Percentiles rank a stretch among this genome's conserved stretches.
phyloP scores from a whole-genome alignment of 2,888 invertebrate genomes.

The Chloroclysta siterata region DNA sequence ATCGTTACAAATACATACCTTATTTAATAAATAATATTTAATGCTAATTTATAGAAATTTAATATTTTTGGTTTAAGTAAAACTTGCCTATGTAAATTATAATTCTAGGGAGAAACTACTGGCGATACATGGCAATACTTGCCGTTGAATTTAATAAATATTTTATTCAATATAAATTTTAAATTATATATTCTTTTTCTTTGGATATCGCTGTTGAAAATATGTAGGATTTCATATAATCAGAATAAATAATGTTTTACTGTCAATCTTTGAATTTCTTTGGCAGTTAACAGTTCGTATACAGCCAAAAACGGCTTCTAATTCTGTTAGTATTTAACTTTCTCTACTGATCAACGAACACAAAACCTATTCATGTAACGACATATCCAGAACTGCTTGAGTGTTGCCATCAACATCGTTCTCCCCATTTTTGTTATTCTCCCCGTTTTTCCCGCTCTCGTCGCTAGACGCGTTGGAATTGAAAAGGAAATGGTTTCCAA shows the following conservation, averaged over 20 bases:
- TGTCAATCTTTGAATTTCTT: conserved; percentile 47
- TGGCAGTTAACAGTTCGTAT: conserved; percentile 49
- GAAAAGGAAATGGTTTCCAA: conserved; percentile 75
- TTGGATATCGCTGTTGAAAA: conserved; percentile 37
- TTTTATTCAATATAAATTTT: not conserved
- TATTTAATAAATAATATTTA: conserved; percentile 49
- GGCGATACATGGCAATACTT: conserved; percentile 31
- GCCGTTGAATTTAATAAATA: conserved; percentile 16
- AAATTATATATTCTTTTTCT: conserved; percentile 6
- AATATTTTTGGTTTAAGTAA: conserved; percentile 45
- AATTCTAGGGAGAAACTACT: conserved; percentile 31
- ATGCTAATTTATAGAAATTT: conserved; percentile 34
- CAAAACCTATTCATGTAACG: conserved; percentile 57
- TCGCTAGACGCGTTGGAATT: conserved; percentile 66
- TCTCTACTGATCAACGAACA: not conserved
- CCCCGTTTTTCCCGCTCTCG: conserved; percentile 53
- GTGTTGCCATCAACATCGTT: conserved; percentile 53
- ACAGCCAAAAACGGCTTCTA: conserved; percentile 39
- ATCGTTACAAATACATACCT: conserved; percentile 50
- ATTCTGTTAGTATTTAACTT: conserved; percentile 10
- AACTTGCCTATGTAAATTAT: conserved; percentile 15
- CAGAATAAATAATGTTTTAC: conserved; percentile 25
- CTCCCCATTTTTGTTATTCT: conserved; percentile 49
- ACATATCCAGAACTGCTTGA: conserved; percentile 64
- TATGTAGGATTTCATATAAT: conserved; percentile 20